phyloP scores from a whole-genome alignment of 1,140 invertebrate genomes.

The Hypsibius dujardini region DNA sequence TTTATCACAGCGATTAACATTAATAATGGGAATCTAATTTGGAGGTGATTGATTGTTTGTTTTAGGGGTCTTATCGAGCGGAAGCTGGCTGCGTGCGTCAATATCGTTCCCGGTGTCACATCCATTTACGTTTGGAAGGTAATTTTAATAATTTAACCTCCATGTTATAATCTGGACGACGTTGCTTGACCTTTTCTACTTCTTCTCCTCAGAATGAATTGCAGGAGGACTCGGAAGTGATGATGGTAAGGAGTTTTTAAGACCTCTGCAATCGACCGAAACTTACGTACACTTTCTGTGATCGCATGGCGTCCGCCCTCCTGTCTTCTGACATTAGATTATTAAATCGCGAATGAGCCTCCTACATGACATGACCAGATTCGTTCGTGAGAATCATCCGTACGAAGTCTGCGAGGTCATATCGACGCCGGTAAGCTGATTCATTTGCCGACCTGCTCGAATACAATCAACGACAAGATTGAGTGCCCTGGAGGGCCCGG shows the following conservation, averaged over 20 bases:
- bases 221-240: conserved; percentile 56
- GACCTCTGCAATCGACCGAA: too few relatives aligned
- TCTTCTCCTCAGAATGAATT: conserved; percentile 40
- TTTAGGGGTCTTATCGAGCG: conserved; percentile 53
- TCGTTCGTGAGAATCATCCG: conserved; percentile 60
- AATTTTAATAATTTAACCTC: too few relatives aligned
- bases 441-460: background rate
- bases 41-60: conserved; percentile 23
- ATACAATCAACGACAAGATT: too few relatives aligned
- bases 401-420: conserved; percentile 73
- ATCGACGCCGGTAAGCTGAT: conserved; percentile 45
- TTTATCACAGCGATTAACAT: too few relatives aligned
- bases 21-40: background rate
- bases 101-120: conserved; percentile 65
- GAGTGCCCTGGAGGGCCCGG: too few relatives aligned
- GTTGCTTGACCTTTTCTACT: too few relatives aligned
- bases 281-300: conserved; percentile 21
- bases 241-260: conserved; percentile 37
- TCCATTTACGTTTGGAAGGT: conserved; percentile 44
- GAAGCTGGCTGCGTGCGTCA: conserved; percentile 76
- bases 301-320: conserved; percentile 9
- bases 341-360: conserved; percentile 60
- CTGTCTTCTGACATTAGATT: conserved; percentile 42
- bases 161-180: too few relatives aligned
- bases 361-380: conserved; percentile 51